Base-by-base conservation (phyloP, 2,797 vertebrate species). In the Urocyon cinereoargenteus region DNA sequence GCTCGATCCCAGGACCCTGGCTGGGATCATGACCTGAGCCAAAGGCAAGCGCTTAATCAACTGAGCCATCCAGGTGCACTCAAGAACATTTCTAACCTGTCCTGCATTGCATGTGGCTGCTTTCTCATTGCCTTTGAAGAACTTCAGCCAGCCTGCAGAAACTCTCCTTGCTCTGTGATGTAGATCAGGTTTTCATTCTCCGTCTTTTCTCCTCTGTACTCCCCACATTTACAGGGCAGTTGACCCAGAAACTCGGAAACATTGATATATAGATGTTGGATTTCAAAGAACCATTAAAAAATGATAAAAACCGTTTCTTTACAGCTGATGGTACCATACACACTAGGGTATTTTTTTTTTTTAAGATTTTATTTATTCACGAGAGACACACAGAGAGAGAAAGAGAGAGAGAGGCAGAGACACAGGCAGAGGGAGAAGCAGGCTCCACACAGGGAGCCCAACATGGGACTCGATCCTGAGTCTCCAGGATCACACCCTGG, bases 261-360 rank as follows among this genome's bases (percentile, higher is more conserved):
- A 31, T n/a, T 34, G 40, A 19, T 34, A 15, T 24, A 11, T 16
- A 15, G 28, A 1, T 73, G 34, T 88, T 62, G 59, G 34, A 2
- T 92, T 93, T 96, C 36, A 45, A 53, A 78, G 51, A 90, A 45
- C 26, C 22, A 3, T 61, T 86, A 51, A 45, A 79, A 70, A 16
- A 68, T 53, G 64, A 45, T 8, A 16, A 75, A 57, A 62, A 68
- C 9, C 2, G 6, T 45, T 84, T 51, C 26, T 90, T 59, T 59
- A 57, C 2, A 82, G 36, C 31, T 19, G 10, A 31, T n/a, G 55
- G 70, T 15, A 5, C 51, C 70, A 2, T 53, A 6, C 18, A 14
- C 45, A 36, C 31, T n/a, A 1, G 75, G 70, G 19, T 40, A 3
- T 36, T 45, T 45, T 45, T 45, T 45, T 40, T 45, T 45, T 45